A percentile compares a stretch with the other conserved stretches of the same genome.
Evolutionary conservation across 2,888 invertebrate species (phyloP).

Genomic region (Oegoconia quadripuncta): DNA sequence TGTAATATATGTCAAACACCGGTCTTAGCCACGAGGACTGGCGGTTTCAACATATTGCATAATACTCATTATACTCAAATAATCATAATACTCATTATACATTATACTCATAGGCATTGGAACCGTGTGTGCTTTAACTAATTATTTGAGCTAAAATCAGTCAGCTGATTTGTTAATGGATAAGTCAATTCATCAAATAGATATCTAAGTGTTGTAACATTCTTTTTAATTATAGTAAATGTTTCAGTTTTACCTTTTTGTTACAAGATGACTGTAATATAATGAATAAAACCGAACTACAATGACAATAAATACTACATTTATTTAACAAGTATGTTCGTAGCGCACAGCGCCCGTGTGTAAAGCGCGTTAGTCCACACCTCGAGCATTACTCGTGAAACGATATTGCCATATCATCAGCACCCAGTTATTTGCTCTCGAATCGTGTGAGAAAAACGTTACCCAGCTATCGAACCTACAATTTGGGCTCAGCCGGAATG

Average conservation of each 20-base stretch:
- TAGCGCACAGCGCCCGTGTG: slow-evolving; percentile 25
- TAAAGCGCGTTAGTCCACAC: slow-evolving; percentile 39
- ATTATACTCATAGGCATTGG: too few species aligned
- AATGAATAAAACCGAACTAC: background rate
- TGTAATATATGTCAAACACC: too few species aligned
- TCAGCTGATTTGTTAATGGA: too few species aligned
- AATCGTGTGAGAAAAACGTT: slow-evolving; percentile 75
- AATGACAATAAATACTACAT: background rate
- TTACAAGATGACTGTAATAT: background rate
- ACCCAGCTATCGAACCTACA: slow-evolving; percentile 55
- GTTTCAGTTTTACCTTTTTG: background rate
- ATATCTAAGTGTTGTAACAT: too few species aligned
- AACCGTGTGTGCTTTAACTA: too few species aligned
- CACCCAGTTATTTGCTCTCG: slow-evolving; percentile 74
- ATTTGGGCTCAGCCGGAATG: slow-evolving; percentile 61
- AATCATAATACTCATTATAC: too few species aligned
- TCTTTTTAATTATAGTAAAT: too few species aligned
- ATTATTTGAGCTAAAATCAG: too few species aligned
- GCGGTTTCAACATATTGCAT: too few species aligned
- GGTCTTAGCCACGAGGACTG: too few species aligned
- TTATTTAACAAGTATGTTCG: slow-evolving; percentile 12
- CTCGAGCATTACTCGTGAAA: slow-evolving; percentile 53
- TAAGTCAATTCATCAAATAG: too few species aligned
- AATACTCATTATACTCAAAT: too few species aligned
- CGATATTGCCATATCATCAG: slow-evolving; percentile 69